A percentile compares a stretch with the other conserved stretches of the same genome.
These are phyloP conservation scores for Cantharis rustica DNA, from an alignment of 2,888 invertebrate species.

Conservation along the genomic window DNA sequence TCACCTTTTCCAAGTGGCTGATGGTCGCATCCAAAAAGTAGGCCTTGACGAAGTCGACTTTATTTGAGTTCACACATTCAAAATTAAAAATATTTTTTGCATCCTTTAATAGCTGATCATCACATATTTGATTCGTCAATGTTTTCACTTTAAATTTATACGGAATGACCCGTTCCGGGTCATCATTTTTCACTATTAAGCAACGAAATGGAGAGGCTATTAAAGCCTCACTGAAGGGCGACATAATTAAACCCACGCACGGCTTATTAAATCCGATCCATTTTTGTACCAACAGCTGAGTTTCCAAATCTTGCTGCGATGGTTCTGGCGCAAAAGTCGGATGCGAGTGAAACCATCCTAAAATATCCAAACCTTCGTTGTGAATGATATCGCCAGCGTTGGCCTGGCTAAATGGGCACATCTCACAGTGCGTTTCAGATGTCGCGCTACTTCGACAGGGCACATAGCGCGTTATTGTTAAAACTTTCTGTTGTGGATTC, in stretches of 20 bases:
- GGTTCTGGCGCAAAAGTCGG: slow-evolving; percentile 73
- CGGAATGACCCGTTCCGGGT: slow-evolving; percentile 54
- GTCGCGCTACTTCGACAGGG: slow-evolving; percentile 69
- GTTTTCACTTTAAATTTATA: slow-evolving; percentile 60
- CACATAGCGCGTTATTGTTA: slow-evolving; percentile 62
- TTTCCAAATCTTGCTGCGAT: slow-evolving; percentile 69
- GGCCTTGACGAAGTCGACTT: slow-evolving; percentile 53
- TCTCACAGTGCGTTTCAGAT: slow-evolving; percentile 73
- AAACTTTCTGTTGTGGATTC: slow-evolving; percentile 45
- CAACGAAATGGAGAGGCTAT: slow-evolving; percentile 64
- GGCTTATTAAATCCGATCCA: slow-evolving; percentile 61
- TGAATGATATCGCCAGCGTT: slow-evolving; percentile 64
- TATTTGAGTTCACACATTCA: slow-evolving; percentile 39
- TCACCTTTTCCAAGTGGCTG: slow-evolving; percentile 63
- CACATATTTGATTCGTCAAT: slow-evolving; percentile 49
- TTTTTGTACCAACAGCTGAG: slow-evolving; percentile 66
- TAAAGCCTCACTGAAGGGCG: slow-evolving; percentile 64
- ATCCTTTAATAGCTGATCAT: slow-evolving; percentile 53
- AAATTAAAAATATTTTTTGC: slow-evolving; percentile 49
- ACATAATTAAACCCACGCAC: slow-evolving; percentile 68
- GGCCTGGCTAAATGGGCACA: slow-evolving; percentile 75
- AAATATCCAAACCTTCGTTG: slow-evolving; percentile 53
- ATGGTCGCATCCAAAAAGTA: slow-evolving; percentile 60
- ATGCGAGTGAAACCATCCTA: slow-evolving; percentile 83
- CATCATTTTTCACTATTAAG: slow-evolving; percentile 58